Percentiles rank a stretch among this genome's conserved stretches.
Conservation (phyloP, 2,113 vertebrate genomes). For the Ameiurus melas region DNA sequence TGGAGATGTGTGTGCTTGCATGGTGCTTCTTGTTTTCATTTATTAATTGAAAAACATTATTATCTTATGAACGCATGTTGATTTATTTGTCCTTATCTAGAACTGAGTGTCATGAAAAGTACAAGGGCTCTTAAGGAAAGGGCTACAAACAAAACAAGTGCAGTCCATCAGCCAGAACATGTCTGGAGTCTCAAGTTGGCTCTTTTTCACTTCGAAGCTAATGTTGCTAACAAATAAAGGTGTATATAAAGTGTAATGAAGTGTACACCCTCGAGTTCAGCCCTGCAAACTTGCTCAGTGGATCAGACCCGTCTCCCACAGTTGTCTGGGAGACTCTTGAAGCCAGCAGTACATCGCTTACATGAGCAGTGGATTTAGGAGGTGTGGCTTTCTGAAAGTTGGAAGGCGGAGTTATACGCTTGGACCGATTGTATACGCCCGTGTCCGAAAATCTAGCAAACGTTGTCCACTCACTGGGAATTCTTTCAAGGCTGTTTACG, state of each 20-base stretch:
- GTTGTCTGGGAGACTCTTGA: neutral
- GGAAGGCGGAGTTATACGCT: neutral
- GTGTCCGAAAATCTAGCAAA: neutral
- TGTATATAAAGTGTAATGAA: neutral
- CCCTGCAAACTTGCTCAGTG: neutral
- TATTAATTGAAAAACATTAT: neutral
- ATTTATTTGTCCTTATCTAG: neutral
- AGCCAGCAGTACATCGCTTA: neutral
- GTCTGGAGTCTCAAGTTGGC: neutral
- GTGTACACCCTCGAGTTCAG: neutral
- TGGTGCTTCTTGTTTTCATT: neutral
- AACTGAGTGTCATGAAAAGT: neutral
- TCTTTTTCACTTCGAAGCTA: neutral
- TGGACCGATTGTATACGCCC: neutral
- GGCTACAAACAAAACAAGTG: neutral
- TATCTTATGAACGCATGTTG: neutral
- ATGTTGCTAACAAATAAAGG: neutral
- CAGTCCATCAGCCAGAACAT: neutral
- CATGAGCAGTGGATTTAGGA: neutral
- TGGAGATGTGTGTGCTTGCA: neutral
- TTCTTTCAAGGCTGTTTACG: neutral
- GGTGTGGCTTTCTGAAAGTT: slow-evolving; percentile 1
- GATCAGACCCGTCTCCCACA: neutral
- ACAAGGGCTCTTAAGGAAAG: neutral
- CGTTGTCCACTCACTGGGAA: neutral